phyloP scores from a whole-genome alignment of 2,113 vertebrate genomes.

The Pterophyllum scalare region DNA sequence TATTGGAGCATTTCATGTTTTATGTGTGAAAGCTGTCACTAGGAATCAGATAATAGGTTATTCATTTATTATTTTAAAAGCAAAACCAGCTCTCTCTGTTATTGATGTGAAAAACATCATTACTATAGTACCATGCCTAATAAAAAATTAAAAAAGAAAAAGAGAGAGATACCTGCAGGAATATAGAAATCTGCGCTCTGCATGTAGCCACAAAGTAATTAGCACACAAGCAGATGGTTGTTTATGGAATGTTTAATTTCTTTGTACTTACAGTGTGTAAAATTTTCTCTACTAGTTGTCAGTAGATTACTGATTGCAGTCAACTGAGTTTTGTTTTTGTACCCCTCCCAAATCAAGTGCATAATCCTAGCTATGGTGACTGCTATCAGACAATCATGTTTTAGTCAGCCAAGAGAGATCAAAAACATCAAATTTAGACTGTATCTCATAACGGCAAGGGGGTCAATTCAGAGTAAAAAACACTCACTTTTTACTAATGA shows the following conservation, averaged over 20 bases:
- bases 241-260: background rate
- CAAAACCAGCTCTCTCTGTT: slow-evolving; percentile 14
- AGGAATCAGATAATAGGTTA: slow-evolving; percentile 54
- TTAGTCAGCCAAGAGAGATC: too few relatives aligned
- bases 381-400: too few relatives aligned
- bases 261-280: background rate
- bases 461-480: too few relatives aligned
- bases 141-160: background rate
- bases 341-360: too few relatives aligned
- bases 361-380: too few relatives aligned
- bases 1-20: slow-evolving; percentile 24
- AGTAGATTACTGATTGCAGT: too few relatives aligned
- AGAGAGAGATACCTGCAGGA: background rate
- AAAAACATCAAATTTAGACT: too few relatives aligned
- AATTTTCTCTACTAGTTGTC: too few relatives aligned
- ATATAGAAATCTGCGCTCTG: background rate
- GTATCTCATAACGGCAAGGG: too few relatives aligned
- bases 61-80: slow-evolving; percentile 33
- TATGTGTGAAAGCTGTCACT: slow-evolving; percentile 15
- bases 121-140: background rate
- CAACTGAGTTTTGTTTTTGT: too few relatives aligned
- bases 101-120: background rate
- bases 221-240: background rate
- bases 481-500: too few relatives aligned
- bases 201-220: background rate